These are phyloP conservation scores for Acrocyrtus sp. DNA, from an alignment of 2,888 invertebrate species.

Conservation along the genomic window DNA sequence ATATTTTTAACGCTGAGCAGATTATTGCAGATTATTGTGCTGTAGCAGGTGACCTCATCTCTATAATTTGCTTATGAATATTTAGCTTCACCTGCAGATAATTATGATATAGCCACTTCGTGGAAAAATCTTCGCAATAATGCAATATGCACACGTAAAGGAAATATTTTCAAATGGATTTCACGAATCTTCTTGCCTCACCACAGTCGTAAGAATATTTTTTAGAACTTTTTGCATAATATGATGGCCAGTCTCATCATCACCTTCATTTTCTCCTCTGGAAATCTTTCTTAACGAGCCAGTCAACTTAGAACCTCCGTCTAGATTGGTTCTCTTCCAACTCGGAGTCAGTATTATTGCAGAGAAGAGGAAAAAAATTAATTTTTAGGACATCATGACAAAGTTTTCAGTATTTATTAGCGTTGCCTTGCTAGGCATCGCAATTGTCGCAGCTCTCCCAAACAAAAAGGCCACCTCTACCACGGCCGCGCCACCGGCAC, in stretches of 20 bases:
- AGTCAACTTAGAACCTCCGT: slow-evolving; percentile 10
- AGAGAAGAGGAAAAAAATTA: not conserved
- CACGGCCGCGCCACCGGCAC: slow-evolving; percentile 3
- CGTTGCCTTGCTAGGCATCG: slow-evolving; percentile 8
- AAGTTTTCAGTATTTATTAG: slow-evolving; percentile 12
- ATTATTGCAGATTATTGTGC: too few species aligned
- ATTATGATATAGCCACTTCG: too few species aligned
- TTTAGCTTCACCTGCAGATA: too few species aligned
- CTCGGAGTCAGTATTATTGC: too few species aligned
- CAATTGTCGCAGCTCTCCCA: slow-evolving; percentile 1
- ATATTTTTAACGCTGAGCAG: too few species aligned
- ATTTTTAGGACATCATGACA: slow-evolving; percentile 8
- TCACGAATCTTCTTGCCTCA: too few species aligned
- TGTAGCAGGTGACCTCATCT: slow-evolving; percentile 34
- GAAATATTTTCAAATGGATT: too few species aligned
- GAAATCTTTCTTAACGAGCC: slow-evolving; percentile 12
- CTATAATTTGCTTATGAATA: slow-evolving; percentile 13
- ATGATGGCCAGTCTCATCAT: slow-evolving; percentile 5
- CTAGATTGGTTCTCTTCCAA: slow-evolving; percentile 2
- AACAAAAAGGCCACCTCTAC: slow-evolving; percentile 6
- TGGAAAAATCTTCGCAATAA: too few species aligned
- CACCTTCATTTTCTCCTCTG: slow-evolving; percentile 22
- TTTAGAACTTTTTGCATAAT: slow-evolving; percentile 12
- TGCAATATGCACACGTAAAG: too few species aligned
- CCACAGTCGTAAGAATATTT: too few species aligned